Evolutionary conservation across 1,140 invertebrate species (phyloP).

Genomic region (Bombus waltoni): DNA sequence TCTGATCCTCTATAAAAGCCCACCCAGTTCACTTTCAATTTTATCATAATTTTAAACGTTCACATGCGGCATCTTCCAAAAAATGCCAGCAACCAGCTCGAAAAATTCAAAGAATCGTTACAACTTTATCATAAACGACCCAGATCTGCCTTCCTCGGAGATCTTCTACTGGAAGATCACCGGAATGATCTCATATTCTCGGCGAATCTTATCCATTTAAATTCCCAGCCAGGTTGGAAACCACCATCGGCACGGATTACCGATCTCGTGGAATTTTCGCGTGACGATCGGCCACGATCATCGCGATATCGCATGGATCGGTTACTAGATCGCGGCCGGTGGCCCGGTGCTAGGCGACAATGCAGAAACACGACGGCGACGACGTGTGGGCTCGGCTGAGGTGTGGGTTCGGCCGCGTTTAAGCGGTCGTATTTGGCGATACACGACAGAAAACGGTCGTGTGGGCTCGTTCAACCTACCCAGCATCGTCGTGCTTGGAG

Average conservation of each 20-base stretch:
- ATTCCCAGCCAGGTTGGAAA: neutral
- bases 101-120: no score
- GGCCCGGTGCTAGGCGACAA: slow-evolving; percentile 36
- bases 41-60: neutral
- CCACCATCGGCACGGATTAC: neutral
- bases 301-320: neutral
- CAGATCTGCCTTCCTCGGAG: neutral
- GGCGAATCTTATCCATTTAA: neutral
- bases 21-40: neutral
- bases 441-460: slow-evolving; percentile 54
- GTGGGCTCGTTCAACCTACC: slow-evolving; percentile 54
- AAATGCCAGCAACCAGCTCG: no score
- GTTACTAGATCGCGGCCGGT: slow-evolving; percentile 47
- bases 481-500: slow-evolving; percentile 11
- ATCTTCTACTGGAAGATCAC: neutral
- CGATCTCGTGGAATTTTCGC: slow-evolving; percentile 1
- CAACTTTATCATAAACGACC: neutral
- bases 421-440: slow-evolving; percentile 70
- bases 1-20: neutral
- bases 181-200: neutral
- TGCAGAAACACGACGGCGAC: slow-evolving; percentile 32
- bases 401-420: slow-evolving; percentile 67
- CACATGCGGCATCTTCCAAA: no score
- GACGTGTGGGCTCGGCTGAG: slow-evolving; percentile 62
- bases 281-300: neutral